Conservation (phyloP, 2,797 vertebrate species). For the Acanthis flammea region DNA sequence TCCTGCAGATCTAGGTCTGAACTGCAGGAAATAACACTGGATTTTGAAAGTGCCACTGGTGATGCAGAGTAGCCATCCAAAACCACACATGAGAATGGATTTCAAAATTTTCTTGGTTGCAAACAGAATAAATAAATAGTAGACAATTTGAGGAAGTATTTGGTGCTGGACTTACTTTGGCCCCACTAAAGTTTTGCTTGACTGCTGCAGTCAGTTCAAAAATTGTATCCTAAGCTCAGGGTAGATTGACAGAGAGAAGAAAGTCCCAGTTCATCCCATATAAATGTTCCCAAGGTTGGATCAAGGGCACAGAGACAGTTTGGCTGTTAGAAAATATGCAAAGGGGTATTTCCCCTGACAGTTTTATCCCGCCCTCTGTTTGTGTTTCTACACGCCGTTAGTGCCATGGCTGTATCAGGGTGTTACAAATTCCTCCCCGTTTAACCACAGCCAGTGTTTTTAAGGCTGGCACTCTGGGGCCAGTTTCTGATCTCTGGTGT, state of each 20-base stretch:
- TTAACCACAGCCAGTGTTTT: neutral
- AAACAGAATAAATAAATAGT: neutral
- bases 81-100: neutral
- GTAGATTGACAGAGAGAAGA: neutral
- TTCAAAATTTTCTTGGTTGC: neutral
- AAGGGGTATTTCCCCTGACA: neutral
- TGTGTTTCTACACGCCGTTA: neutral
- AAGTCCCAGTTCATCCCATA: neutral
- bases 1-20: neutral
- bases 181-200: neutral
- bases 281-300: neutral
- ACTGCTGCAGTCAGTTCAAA: neutral
- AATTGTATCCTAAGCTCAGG: neutral
- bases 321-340: neutral
- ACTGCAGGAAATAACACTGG: neutral
- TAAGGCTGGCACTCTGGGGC: neutral
- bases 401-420: neutral
- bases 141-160: neutral
- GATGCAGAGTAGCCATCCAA: neutral
- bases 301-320: neutral
- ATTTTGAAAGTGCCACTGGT: neutral
- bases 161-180: neutral
- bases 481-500: neutral
- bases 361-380: neutral
- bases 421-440: neutral